Conservation (phyloP, 2,113 vertebrate species). For the Polypterus bichir region DNA sequence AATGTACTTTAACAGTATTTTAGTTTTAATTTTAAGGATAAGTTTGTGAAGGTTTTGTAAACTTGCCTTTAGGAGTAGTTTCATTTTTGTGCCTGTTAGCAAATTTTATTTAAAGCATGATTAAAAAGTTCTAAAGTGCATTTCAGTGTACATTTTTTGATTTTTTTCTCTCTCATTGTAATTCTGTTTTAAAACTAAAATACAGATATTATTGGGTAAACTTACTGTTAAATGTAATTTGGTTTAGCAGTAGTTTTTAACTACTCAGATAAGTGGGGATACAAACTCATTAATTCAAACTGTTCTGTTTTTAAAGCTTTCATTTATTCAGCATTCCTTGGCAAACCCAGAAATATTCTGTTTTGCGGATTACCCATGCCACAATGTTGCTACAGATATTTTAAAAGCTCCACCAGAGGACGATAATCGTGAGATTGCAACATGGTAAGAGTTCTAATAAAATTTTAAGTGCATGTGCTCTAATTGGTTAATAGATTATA, state of each 20-base stretch:
- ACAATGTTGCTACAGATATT: constrained; percentile 90
- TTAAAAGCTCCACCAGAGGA: constrained; percentile 98
- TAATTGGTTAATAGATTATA: no score
- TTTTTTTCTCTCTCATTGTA: background rate
- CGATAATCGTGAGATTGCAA: constrained; percentile 95
- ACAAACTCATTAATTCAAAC: background rate
- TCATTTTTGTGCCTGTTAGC: no score
- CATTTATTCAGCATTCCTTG: constrained; percentile 94
- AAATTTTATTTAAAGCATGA: no score
- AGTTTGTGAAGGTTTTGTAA: no score
- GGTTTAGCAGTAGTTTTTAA: background rate
- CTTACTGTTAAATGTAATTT: background rate
- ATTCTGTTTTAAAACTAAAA: background rate
- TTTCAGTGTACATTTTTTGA: background rate
- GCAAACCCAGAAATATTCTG: constrained; percentile 96
- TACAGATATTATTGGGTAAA: background rate
- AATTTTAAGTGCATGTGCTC: no score
- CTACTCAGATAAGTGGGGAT: background rate
- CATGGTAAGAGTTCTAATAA: constrained; percentile 60
- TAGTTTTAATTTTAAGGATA: no score
- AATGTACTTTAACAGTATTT: no score
- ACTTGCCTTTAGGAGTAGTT: no score
- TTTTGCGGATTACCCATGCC: constrained; percentile 92
- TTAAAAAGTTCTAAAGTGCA: no score
- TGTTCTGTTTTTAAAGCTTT: constrained; percentile 56